A percentile compares a stretch with the other conserved stretches of the same genome.
phyloP scores from a whole-genome alignment of 2,797 vertebrate species.

The Pseudochaenichthys georgianus region DNA sequence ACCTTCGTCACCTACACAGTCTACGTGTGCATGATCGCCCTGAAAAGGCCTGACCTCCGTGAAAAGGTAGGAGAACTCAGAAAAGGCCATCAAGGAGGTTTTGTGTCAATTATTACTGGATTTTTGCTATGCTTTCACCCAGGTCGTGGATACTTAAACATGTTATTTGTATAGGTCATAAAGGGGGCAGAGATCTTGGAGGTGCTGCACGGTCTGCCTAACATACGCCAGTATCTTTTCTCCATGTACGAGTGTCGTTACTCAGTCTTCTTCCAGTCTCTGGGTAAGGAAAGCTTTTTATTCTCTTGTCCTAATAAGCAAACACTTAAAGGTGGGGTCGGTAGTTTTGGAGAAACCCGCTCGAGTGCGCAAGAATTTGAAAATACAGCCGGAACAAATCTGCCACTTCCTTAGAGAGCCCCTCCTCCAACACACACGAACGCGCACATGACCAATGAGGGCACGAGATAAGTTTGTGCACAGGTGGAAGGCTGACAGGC shows the following conservation, averaged over 20 bases:
- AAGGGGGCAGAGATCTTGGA: conserved; percentile 99
- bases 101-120: neutral
- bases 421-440: too few relatives aligned
- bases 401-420: too few relatives aligned
- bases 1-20: conserved; percentile 98
- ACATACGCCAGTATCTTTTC: conserved; percentile 96
- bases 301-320: neutral
- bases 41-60: conserved; percentile 95
- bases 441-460: too few relatives aligned
- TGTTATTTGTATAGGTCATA: conserved; percentile 88
- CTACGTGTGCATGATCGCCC: conserved; percentile 98
- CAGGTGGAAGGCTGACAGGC: too few relatives aligned
- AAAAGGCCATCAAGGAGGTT: neutral
- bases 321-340: neutral
- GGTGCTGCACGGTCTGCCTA: conserved; percentile 94
- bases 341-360: too few relatives aligned
- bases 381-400: too few relatives aligned
- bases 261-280: conserved; percentile 94
- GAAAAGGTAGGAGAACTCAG: conserved; percentile 89
- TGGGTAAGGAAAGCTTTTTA: conserved; percentile 85
- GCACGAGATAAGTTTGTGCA: too few relatives aligned
- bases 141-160: neutral
- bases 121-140: neutral
- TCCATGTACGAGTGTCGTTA: conserved; percentile 97
- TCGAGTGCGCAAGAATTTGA: too few relatives aligned